Base-by-base conservation (phyloP, 2,888 invertebrate genomes). In the Coenonympha glycerion region DNA sequence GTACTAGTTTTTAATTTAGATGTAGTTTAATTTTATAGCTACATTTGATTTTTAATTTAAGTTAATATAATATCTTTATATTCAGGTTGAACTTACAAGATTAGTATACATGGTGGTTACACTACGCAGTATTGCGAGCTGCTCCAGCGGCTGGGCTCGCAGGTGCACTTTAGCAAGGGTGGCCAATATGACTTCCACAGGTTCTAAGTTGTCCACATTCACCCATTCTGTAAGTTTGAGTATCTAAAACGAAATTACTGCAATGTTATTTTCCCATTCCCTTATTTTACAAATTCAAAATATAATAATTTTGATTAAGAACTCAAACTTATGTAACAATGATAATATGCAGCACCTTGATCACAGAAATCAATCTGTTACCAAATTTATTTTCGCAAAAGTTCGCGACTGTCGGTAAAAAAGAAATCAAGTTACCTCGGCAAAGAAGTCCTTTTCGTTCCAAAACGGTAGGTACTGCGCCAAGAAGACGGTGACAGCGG, bases 361-460 rank as follows among this genome's bases (percentile, higher is more conserved):
- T n/a, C n/a, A n/a, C n/a, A n/a, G n/a, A n/a, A n/a, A n/a, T n/a
- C n/a, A n/a, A n/a, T n/a, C n/a, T n/a, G n/a, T n/a, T n/a, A n/a
- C n/a, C n/a, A n/a, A n/a, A n/a, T n/a, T n/a, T n/a, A n/a, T n/a
- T n/a, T n/a, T n/a, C n/a, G n/a, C n/a, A n/a, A n/a, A n/a, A n/a
- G n/a, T n/a, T n/a, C n/a, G n/a, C n/a, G n/a, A n/a, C n/a, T n/a
- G n/a, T n/a, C n/a, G n/a, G 13, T 1, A 6, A 13, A 13, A 15
- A 11, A 24, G 5, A 16, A 9, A 6, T 11, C 8, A 8, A 39
- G 24, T 39, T 63, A 87, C 88, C 80, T 88, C 84, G 46, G 69
- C 52, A 57, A 79, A 80, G 53, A 68, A 84, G 46, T 84, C 81
- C 24, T 52, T 73, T 54, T 87, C 87, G 39, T 87, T 85, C 88